These are phyloP conservation scores for Sebastes hubbsi DNA, from an alignment of 2,797 vertebrate species.

Conservation along the genomic window DNA sequence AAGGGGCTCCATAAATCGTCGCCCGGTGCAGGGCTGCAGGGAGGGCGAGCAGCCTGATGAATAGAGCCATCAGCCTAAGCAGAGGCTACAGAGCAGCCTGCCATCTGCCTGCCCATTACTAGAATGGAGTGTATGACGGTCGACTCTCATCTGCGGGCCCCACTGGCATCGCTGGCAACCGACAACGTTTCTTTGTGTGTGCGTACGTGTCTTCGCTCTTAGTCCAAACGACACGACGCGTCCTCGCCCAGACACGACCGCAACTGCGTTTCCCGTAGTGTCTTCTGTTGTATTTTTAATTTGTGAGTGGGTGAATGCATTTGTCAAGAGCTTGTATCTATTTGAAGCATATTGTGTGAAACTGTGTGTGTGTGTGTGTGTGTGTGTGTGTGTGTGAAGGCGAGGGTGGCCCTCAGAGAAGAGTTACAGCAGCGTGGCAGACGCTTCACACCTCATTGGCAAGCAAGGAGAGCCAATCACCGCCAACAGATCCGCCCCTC, in stretches of 20 bases:
- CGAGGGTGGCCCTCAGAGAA: slow-evolving; percentile 61
- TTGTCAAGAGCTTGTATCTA: slow-evolving; percentile 33
- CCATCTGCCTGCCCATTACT: slow-evolving; percentile 86
- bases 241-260: background rate
- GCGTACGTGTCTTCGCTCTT: slow-evolving; percentile 3
- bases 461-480: slow-evolving; percentile 64
- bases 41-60: slow-evolving; percentile 78
- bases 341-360: slow-evolving; percentile 32
- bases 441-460: slow-evolving; percentile 80
- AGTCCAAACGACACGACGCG: slow-evolving; percentile 1
- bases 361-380: background rate
- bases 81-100: slow-evolving; percentile 80
- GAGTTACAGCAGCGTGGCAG: slow-evolving; percentile 69
- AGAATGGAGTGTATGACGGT: slow-evolving; percentile 74
- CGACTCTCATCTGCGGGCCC: slow-evolving; percentile 65
- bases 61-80: slow-evolving; percentile 84
- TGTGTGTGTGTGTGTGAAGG: slow-evolving; percentile 2
- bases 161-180: slow-evolving; percentile 57
- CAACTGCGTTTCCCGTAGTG: background rate
- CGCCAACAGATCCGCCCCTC: slow-evolving; percentile 67
- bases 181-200: slow-evolving; percentile 30
- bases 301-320: slow-evolving; percentile 8
- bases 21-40: slow-evolving; percentile 62
- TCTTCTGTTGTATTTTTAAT: slow-evolving; percentile 41
- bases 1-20: slow-evolving; percentile 63